Percentiles rank a stretch among this genome's conserved stretches.
Conservation (phyloP, 2,888 invertebrate genomes). For the Himalopsyche kuldschensis region DNA sequence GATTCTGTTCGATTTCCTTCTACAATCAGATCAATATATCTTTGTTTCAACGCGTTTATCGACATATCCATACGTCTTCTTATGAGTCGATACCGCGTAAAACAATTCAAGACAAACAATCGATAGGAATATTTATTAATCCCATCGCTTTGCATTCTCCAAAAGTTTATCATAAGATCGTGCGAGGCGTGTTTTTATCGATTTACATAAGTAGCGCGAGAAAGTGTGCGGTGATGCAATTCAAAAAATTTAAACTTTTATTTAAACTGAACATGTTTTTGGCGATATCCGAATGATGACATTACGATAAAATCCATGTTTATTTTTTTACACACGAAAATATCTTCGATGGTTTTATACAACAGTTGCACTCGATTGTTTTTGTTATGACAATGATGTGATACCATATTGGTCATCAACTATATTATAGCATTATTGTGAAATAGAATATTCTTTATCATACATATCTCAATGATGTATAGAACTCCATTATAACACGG, state of each 20-base stretch:
- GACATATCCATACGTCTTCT: background rate
- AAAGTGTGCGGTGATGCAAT: background rate
- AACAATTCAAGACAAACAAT: background rate
- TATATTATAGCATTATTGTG: no score
- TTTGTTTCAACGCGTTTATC: background rate
- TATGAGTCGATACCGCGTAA: background rate
- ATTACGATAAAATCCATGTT: no score
- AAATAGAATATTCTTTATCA: no score
- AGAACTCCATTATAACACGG: no score
- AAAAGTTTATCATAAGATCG: background rate
- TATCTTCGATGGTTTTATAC: no score
- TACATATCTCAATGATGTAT: no score
- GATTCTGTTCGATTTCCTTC: conserved; percentile 20
- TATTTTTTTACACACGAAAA: no score
- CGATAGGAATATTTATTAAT: background rate
- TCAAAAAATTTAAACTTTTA: background rate
- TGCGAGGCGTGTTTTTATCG: background rate
- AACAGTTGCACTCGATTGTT: no score
- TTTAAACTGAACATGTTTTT: no score
- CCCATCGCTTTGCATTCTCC: background rate
- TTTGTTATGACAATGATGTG: no score
- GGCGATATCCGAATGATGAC: no score
- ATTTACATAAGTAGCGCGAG: background rate
- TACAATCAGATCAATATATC: conserved; percentile 11
- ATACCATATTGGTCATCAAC: no score